Evolutionary conservation across 2,888 invertebrate species (phyloP).

Genomic region (Aleiodes testaceus): DNA sequence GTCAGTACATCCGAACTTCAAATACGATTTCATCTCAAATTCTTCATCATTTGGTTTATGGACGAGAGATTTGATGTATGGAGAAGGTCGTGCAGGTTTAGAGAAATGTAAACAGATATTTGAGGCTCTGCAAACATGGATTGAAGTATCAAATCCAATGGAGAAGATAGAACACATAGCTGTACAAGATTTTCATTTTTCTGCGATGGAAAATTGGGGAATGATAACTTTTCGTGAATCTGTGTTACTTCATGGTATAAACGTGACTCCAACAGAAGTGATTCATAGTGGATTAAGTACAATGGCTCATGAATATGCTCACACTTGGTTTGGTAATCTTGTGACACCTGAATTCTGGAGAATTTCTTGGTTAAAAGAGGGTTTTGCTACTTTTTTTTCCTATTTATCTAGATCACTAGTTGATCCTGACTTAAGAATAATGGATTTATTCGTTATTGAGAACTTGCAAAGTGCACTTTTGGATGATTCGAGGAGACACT

Average conservation of each 20-base stretch:
- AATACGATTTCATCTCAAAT: constrained; percentile 38
- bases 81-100: constrained; percentile 45
- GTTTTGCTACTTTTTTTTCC: constrained; percentile 76
- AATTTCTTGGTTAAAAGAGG: constrained; percentile 72
- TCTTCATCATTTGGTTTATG: constrained; percentile 53
- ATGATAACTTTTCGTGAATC: constrained; percentile 81
- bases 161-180: constrained; percentile 86
- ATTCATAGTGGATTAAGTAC: constrained; percentile 54
- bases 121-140: constrained; percentile 51
- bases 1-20: constrained; percentile 58
- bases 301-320: constrained; percentile 75
- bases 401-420: constrained; percentile 59
- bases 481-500: constrained; percentile 72
- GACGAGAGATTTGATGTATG: constrained; percentile 53
- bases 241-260: constrained; percentile 49
- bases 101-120: constrained; percentile 55
- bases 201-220: constrained; percentile 97
- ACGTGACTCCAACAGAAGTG: constrained; percentile 47
- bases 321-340: constrained; percentile 74
- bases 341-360: constrained; percentile 70
- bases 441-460: constrained; percentile 72
- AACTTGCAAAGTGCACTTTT: constrained; percentile 67
- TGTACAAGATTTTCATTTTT: constrained; percentile 87
- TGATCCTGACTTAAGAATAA: constrained; percentile 70
- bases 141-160: constrained; percentile 55